Base-by-base conservation (phyloP, 2,888 invertebrate species). In the Lamellibrachia satsuma region DNA sequence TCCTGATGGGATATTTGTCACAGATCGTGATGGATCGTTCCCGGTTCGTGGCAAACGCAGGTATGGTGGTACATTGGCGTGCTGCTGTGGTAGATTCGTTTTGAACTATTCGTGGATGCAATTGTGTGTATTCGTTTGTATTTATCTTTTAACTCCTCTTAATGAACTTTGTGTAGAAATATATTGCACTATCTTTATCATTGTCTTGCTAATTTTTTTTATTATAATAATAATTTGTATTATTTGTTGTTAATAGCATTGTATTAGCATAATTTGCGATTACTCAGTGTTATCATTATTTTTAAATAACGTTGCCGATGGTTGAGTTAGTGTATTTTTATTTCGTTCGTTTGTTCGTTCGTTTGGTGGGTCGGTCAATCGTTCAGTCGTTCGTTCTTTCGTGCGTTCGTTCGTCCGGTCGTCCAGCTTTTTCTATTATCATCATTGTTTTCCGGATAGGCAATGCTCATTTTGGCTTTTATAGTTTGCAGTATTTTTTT, bases 21-120 rank as follows among this genome's bases (percentile, higher is more conserved):
- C 92, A 3, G 93, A 93, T 52, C n/a, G 60, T 2, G 93, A 93
- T 11, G 94, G 94, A 39, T 93, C 94, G 27, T 94, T 94, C 60
- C 93, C 94, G 22, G 60, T 93, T n/a, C 57, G 93, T 7, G 75
- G 90, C 91, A 91, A 91, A 52, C 52, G 90, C 91, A 22, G 11
- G 91, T 75, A 4, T n/a, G 75, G 15, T 75, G 75, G 22, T 3
- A 75, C 39, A 39, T 15, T 22, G 75, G 11, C 22, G 75, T 57
- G 8, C 15, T 57, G 15, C 15, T 8, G 8, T 8, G 57, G 57
- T 57, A 8, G 57, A 7, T 75, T 75, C n/a, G 75, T 75, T 75
- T 75, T 22, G n/a, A 75, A 3, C 6, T 75, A n/a, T 75, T n/a
- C 3, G 75, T 75, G 75, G 6, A 22, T 55, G 55, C 6, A 9